Conservation (phyloP, 1,140 invertebrate species). For the Micrasema minimum region DNA sequence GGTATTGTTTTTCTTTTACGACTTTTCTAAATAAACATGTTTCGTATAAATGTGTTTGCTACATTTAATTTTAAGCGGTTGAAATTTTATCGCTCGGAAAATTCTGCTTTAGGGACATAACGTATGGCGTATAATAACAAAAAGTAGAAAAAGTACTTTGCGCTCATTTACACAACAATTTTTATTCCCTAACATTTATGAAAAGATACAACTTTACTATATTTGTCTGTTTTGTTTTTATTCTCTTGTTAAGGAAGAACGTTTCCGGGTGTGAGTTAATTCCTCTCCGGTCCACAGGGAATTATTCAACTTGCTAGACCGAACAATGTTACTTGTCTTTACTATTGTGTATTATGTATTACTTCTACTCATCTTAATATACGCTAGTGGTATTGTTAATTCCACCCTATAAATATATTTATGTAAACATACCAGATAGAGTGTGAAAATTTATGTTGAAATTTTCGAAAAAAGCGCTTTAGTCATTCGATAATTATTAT, state of each 20-base stretch:
- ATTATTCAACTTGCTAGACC: conserved; percentile 28
- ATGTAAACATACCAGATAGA: too few relatives aligned
- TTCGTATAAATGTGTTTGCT: conserved; percentile 31
- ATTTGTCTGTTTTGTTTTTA: neutral
- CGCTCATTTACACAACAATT: conserved; percentile 38
- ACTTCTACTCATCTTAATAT: neutral
- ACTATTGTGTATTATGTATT: neutral
- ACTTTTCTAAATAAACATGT: conserved; percentile 21
- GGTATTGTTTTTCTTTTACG: conserved; percentile 9
- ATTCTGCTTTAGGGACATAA: conserved; percentile 36
- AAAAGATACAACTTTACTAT: conserved; percentile 15
- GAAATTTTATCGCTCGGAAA: conserved; percentile 45
- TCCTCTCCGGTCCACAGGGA: conserved; percentile 8
- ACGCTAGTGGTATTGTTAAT: too few relatives aligned
- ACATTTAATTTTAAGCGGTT: conserved; percentile 47
- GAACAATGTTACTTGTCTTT: neutral
- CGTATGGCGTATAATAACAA: conserved; percentile 25
- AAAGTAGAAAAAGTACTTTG: conserved; percentile 26
- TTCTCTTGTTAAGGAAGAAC: conserved; percentile 12
- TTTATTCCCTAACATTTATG: conserved; percentile 24
- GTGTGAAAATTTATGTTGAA: too few relatives aligned
- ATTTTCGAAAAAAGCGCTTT: too few relatives aligned
- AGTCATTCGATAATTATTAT: too few relatives aligned
- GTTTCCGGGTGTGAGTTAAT: conserved; percentile 24
- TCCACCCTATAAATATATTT: too few relatives aligned